These are phyloP conservation scores for Anoura caudifer DNA, from an alignment of 2,113 vertebrate species.

Conservation along the genomic window DNA sequence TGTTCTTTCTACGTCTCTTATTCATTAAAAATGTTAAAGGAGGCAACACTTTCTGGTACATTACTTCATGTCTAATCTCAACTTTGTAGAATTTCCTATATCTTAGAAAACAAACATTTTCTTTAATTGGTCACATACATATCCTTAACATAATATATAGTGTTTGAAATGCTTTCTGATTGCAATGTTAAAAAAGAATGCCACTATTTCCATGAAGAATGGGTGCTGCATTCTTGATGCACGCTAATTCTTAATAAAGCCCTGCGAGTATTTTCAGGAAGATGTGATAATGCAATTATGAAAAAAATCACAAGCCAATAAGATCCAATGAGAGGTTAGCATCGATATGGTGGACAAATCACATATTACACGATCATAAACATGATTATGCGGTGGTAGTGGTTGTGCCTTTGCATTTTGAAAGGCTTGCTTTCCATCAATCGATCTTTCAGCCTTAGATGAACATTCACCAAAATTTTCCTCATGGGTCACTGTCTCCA, in stretches of 20 bases:
- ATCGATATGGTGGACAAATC: background rate
- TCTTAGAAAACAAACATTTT: conserved; percentile 8
- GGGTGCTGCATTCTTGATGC: background rate
- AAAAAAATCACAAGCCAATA: background rate
- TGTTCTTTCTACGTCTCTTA: background rate
- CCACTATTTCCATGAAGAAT: background rate
- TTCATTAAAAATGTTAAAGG: background rate
- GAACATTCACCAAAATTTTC: background rate
- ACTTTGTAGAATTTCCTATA: background rate
- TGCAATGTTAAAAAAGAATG: background rate
- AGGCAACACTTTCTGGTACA: background rate
- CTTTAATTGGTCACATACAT: background rate
- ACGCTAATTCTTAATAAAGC: background rate
- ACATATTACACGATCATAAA: background rate
- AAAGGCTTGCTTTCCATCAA: conserved; percentile 4
- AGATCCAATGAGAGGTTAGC: background rate
- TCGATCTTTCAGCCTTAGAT: background rate
- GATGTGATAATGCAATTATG: background rate
- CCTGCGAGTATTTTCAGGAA: background rate
- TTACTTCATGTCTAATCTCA: background rate
- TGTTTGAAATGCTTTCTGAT: background rate
- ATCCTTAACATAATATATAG: background rate
- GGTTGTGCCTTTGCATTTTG: background rate
- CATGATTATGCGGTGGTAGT: background rate
- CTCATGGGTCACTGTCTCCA: background rate